A percentile compares a stretch with the other conserved stretches of the same genome.
Evolutionary conservation across 2,113 vertebrate genomes (phyloP).

Genomic region (Phrynocephalus versicolor): DNA sequence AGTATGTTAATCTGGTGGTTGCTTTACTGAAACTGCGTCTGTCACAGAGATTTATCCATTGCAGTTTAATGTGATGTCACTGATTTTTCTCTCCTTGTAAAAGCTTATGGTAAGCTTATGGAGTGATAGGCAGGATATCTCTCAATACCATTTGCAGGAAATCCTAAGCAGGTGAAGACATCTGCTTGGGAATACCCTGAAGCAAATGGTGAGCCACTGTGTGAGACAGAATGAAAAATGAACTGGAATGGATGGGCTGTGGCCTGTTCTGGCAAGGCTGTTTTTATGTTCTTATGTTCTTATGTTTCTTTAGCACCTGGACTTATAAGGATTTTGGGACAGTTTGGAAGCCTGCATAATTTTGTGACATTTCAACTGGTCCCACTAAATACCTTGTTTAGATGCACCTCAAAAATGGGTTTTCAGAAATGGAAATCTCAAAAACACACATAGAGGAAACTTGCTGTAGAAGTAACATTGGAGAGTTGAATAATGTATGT

Average conservation of each 20-base stretch:
- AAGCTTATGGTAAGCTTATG: conserved; percentile 41
- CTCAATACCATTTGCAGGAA: too few species aligned
- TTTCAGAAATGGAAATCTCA: not conserved
- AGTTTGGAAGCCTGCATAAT: not conserved
- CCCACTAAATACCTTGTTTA: not conserved
- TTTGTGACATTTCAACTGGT: not conserved
- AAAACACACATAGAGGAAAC: not conserved
- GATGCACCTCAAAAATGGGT: not conserved
- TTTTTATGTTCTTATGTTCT: too few species aligned
- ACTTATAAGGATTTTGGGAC: not conserved
- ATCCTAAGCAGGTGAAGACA: too few species aligned
- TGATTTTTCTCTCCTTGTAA: conserved; percentile 21
- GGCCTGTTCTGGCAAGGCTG: too few species aligned
- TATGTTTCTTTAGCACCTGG: not conserved
- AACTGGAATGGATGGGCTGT: too few species aligned
- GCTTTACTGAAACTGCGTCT: conserved; percentile 60
- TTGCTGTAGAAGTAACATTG: not conserved
- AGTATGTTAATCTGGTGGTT: conserved; percentile 61
- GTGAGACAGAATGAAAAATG: too few species aligned
- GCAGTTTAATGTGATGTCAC: conserved; percentile 56
- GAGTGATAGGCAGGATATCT: too few species aligned
- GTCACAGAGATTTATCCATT: conserved; percentile 68
- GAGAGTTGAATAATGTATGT: not conserved
- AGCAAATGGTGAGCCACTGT: too few species aligned
- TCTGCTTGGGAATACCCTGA: too few species aligned